These are phyloP conservation scores for Phengaris alcon DNA, from an alignment of 2,888 invertebrate species.

Conservation along the genomic window DNA sequence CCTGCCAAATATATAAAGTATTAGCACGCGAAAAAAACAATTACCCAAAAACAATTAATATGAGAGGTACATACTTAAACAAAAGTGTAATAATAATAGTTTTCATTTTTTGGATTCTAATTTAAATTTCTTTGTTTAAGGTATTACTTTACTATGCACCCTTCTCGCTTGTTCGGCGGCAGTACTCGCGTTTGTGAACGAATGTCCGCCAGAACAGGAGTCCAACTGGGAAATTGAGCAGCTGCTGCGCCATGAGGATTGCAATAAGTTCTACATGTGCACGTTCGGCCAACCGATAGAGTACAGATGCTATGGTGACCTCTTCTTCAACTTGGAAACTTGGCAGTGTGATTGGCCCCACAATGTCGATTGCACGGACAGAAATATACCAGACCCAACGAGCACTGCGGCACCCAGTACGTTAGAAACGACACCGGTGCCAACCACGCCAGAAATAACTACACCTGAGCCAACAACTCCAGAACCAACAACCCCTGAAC, in stretches of 20 bases:
- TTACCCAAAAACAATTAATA: slow-evolving; percentile 3
- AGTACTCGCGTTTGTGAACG: slow-evolving; percentile 42
- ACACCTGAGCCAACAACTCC: neutral
- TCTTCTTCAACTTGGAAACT: slow-evolving; percentile 77
- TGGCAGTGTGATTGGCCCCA: slow-evolving; percentile 80
- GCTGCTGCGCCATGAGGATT: slow-evolving; percentile 77
- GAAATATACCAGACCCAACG: slow-evolving; percentile 46
- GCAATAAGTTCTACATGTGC: slow-evolving; percentile 83
- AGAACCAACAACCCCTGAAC: neutral
- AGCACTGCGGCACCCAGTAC: slow-evolving; percentile 41
- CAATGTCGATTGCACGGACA: slow-evolving; percentile 80
- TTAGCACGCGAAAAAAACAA: slow-evolving; percentile 3
- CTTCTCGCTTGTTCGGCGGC: slow-evolving; percentile 42
- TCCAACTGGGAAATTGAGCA: slow-evolving; percentile 60
- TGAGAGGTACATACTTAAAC: slow-evolving; percentile 16
- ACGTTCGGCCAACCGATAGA: slow-evolving; percentile 81
- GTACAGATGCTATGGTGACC: slow-evolving; percentile 75
- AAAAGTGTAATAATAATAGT: neutral
- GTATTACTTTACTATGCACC: slow-evolving; percentile 32
- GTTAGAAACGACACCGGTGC: slow-evolving; percentile 42
- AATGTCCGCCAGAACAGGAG: slow-evolving; percentile 58
- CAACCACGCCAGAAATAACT: neutral
- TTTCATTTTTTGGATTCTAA: neutral
- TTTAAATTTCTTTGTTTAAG: slow-evolving; percentile 33
- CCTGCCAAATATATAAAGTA: slow-evolving; percentile 12